A percentile compares a stretch with the other conserved stretches of the same genome.
phyloP scores from a whole-genome alignment of 2,888 invertebrate genomes.

The Pandemis cinnamomeana region DNA sequence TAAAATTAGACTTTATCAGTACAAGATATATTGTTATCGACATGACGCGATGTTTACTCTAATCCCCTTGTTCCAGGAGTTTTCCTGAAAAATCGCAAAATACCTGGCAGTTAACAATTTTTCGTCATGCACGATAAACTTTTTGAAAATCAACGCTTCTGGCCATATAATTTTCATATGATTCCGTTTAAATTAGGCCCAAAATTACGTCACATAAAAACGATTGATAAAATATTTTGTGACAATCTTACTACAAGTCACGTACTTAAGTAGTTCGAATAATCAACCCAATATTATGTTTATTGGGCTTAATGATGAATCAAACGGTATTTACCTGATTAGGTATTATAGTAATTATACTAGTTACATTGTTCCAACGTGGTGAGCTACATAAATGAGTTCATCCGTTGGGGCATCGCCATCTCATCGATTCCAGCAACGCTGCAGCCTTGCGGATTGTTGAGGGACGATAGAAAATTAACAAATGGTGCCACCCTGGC shows the following conservation, averaged over 20 bases:
- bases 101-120: not conserved
- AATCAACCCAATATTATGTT: slow-evolving; percentile 1
- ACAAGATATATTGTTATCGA: slow-evolving; percentile 17
- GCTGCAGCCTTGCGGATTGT: too few species aligned
- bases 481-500: too few species aligned
- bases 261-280: not conserved
- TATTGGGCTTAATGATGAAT: not conserved
- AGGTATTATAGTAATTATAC: not conserved
- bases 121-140: slow-evolving; percentile 2
- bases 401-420: too few species aligned
- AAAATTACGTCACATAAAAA: slow-evolving; percentile 25
- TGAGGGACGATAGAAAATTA: too few species aligned
- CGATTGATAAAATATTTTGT: not conserved
- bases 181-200: not conserved
- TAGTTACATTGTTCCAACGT: too few species aligned
- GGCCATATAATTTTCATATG: slow-evolving; percentile 5
- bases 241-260: not conserved
- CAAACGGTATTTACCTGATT: not conserved
- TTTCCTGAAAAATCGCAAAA: slow-evolving; percentile 22
- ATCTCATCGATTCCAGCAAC: too few species aligned
- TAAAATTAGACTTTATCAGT: slow-evolving; percentile 9
- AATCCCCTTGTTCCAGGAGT: slow-evolving; percentile 41
- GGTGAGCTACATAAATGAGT: too few species aligned
- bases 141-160: slow-evolving; percentile 16
- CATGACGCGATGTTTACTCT: slow-evolving; percentile 15